Evolutionary conservation across 2,113 vertebrate species (phyloP).

Genomic region (Coregonus clupeaformis): DNA sequence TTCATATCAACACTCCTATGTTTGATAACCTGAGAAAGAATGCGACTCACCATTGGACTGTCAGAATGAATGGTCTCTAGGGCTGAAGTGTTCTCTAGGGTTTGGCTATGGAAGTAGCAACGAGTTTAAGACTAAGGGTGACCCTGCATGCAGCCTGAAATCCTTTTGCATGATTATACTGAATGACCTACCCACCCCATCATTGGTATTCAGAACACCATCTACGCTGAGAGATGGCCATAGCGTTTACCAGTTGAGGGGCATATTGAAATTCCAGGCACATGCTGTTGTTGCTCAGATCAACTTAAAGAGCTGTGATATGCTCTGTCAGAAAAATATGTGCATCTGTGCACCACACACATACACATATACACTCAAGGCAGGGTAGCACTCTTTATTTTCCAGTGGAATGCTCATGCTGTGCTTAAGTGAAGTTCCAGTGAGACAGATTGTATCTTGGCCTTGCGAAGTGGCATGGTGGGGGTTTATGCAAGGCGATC

Average conservation of each 20-base stretch:
- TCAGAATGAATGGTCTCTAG: too few species aligned
- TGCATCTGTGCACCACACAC: background rate
- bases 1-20: too few species aligned
- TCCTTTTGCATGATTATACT: background rate
- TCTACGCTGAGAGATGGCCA: slow-evolving; percentile 33
- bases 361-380: slow-evolving; percentile 15
- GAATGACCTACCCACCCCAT: background rate
- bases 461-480: background rate
- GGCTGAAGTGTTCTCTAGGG: too few species aligned
- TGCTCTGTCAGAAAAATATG: slow-evolving; percentile 15
- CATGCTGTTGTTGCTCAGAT: slow-evolving; percentile 30
- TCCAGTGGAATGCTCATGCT: background rate
- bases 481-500: background rate
- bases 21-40: too few species aligned
- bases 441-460: background rate
- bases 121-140: slow-evolving; percentile 20
- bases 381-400: too few species aligned
- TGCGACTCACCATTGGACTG: too few species aligned
- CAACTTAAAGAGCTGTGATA: slow-evolving; percentile 38
- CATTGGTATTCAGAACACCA: slow-evolving; percentile 19
- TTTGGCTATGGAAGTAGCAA: too few species aligned
- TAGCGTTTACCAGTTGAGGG: slow-evolving; percentile 29
- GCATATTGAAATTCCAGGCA: slow-evolving; percentile 31
- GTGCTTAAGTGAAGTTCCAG: background rate
- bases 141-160: slow-evolving; percentile 14